These are phyloP conservation scores for Brachionus paranguensis DNA, from an alignment of 1,140 invertebrate species.

Conservation along the genomic window DNA sequence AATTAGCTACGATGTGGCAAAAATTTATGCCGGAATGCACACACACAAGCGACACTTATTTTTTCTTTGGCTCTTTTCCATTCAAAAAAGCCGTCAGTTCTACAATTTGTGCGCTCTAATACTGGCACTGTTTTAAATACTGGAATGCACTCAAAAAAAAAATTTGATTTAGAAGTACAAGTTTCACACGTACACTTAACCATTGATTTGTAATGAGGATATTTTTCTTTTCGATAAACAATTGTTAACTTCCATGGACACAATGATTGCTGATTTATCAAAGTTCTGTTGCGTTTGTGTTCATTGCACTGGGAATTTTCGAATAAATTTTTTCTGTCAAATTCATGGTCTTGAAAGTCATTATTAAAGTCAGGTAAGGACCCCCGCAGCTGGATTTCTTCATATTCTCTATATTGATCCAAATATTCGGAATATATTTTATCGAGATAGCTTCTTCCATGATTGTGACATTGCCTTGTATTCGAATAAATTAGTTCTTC, in stretches of 20 bases:
- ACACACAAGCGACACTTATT: constrained; percentile 6
- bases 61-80: background rate
- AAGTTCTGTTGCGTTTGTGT: background rate
- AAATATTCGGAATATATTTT: background rate
- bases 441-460: background rate
- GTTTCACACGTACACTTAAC: background rate
- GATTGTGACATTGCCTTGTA: background rate
- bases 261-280: background rate
- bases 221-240: background rate
- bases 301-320: background rate
- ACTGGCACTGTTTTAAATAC: background rate
- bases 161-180: background rate
- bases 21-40: background rate
- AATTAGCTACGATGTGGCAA: background rate
- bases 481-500: background rate
- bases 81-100: background rate
- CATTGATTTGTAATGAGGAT: background rate
- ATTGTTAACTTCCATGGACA: background rate
- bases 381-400: background rate
- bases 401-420: background rate
- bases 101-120: background rate
- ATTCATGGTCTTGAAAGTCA: background rate
- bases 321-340: background rate
- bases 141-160: background rate
- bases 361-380: background rate